These are phyloP conservation scores for Epizoanthus illoricatus DNA, from an alignment of 92 coral and sea anemone species.

Conservation along the genomic window DNA sequence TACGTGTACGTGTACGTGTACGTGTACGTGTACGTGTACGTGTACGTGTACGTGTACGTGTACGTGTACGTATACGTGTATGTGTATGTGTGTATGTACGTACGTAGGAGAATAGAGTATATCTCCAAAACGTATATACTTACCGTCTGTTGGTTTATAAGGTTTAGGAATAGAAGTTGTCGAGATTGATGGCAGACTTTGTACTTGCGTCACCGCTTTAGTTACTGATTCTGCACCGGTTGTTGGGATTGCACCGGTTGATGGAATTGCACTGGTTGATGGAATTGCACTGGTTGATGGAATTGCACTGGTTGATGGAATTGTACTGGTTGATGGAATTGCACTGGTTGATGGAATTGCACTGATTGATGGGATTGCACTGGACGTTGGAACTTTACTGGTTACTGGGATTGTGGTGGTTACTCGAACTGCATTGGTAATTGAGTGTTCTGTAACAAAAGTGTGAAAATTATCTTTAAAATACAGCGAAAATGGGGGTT, in stretches of 20 bases:
- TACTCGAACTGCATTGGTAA: too few relatives aligned
- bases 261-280: not conserved
- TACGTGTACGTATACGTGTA: too few relatives aligned
- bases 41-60: too few relatives aligned
- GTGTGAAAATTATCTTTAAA: too few relatives aligned
- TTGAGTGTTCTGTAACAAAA: too few relatives aligned
- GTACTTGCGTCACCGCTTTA: not conserved
- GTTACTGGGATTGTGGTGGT: not conserved
- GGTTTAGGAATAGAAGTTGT: not conserved
- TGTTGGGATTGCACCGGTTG: not conserved
- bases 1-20: too few relatives aligned
- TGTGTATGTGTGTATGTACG: too few relatives aligned
- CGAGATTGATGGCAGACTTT: not conserved
- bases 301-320: too few relatives aligned
- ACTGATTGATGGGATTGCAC: not conserved
- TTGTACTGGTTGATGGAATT: too few relatives aligned
- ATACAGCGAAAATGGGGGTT: too few relatives aligned
- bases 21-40: too few relatives aligned
- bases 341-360: not conserved
- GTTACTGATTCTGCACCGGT: not conserved
- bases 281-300: not conserved
- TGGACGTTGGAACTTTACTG: not conserved
- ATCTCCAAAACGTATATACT: not conserved
- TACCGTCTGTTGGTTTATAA: constrained; percentile 26
- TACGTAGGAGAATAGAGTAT: too few relatives aligned